Percentiles rank a stretch among this genome's conserved stretches.
Conservation (phyloP, 2,888 invertebrate genomes). For the Andrena flavipes region DNA sequence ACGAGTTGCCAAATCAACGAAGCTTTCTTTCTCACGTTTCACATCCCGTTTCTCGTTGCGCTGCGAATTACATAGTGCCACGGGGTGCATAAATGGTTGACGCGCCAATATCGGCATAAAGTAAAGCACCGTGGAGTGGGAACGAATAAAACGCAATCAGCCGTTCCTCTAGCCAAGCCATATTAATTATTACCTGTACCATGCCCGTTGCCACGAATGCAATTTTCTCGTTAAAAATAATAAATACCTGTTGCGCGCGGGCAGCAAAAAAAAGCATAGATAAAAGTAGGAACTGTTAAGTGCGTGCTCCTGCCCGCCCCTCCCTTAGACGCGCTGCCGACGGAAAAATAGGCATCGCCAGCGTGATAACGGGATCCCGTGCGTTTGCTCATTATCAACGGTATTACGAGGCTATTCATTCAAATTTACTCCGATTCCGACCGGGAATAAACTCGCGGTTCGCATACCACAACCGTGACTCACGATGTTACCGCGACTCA, state of each 20-base stretch:
- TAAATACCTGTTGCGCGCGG: constrained; percentile 49
- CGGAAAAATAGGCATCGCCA: constrained; percentile 46
- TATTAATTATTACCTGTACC: constrained; percentile 37
- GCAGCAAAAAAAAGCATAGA: neutral
- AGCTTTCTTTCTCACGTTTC: neutral
- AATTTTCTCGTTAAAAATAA: constrained; percentile 47
- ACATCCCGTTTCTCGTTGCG: neutral
- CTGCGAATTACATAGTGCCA: neutral
- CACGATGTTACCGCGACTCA: constrained; percentile 56
- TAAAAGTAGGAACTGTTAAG: constrained; percentile 12
- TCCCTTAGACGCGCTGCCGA: constrained; percentile 8
- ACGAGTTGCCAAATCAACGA: no score
- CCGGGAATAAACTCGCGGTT: constrained; percentile 48
- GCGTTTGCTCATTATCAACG: constrained; percentile 57
- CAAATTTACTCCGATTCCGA: constrained; percentile 60
- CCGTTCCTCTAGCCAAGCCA: constrained; percentile 7
- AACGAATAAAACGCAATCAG: constrained; percentile 13
- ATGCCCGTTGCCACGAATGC: constrained; percentile 37
- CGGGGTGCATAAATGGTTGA: neutral
- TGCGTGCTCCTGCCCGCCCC: constrained; percentile 24
- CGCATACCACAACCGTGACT: constrained; percentile 43
- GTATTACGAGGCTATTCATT: constrained; percentile 55
- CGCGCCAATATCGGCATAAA: neutral
- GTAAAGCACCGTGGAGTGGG: neutral
- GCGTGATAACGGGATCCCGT: constrained; percentile 47